A percentile compares a stretch with the other conserved stretches of the same genome.
phyloP scores from a whole-genome alignment of 2,888 invertebrate species.

The Molorchus minor region DNA sequence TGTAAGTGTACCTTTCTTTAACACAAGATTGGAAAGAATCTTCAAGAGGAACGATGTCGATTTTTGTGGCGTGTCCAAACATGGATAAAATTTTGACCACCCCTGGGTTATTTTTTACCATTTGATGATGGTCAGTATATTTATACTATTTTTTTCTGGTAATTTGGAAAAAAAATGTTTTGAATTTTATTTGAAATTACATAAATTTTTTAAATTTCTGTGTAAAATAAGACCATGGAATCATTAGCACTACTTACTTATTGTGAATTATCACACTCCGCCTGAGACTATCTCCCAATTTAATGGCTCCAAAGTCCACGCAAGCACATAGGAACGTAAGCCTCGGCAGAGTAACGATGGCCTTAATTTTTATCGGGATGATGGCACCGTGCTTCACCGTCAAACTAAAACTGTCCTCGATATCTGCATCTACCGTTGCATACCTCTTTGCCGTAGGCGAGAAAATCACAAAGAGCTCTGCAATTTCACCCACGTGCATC shows the following conservation, averaged over 20 bases:
- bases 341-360: slow-evolving; percentile 69
- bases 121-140: too few species aligned
- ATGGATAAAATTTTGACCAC: too few species aligned
- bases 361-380: slow-evolving; percentile 68
- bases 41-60: too few species aligned
- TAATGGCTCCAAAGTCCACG: slow-evolving; percentile 68
- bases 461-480: slow-evolving; percentile 66
- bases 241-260: slow-evolving; percentile 65
- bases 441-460: slow-evolving; percentile 64
- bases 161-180: too few species aligned
- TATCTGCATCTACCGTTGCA: slow-evolving; percentile 60
- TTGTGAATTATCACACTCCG: slow-evolving; percentile 67
- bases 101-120: too few species aligned
- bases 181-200: too few species aligned
- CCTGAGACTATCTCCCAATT: slow-evolving; percentile 69
- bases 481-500: slow-evolving; percentile 64
- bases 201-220: neutral
- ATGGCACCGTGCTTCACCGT: slow-evolving; percentile 68
- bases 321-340: slow-evolving; percentile 61
- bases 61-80: too few species aligned
- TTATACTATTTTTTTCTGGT: too few species aligned
- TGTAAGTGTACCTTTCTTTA: too few species aligned
- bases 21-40: too few species aligned
- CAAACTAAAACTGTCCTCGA: slow-evolving; percentile 43
- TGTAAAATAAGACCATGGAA: neutral